Conservation (phyloP, 1,140 invertebrate genomes). For the Bemisia tabaci region DNA sequence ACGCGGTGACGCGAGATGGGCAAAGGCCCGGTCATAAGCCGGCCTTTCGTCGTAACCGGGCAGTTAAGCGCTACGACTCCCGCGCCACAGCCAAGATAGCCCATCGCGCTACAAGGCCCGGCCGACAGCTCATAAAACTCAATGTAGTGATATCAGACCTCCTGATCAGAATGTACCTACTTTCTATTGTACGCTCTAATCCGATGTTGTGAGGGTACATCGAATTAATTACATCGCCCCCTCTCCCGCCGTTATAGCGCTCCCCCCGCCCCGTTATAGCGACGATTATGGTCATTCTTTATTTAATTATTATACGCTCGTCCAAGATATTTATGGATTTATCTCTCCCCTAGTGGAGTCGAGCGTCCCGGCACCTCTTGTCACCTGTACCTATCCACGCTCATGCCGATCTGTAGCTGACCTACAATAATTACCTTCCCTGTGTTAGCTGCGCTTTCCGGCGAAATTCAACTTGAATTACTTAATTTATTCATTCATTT, state of each 20-base stretch:
- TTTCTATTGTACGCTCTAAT: background rate
- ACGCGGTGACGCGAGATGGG: too few species aligned
- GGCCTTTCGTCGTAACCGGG: background rate
- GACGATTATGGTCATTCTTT: background rate
- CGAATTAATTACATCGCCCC: background rate
- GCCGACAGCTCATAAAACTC: background rate
- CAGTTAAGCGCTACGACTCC: background rate
- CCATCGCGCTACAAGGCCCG: too few species aligned
- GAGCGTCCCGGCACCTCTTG: too few species aligned
- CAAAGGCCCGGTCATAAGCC: too few species aligned
- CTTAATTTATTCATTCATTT: too few species aligned
- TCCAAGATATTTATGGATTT: background rate
- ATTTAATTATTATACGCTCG: background rate
- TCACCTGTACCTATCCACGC: too few species aligned
- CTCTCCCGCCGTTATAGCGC: background rate
- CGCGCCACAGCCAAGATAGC: background rate
- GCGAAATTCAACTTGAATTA: too few species aligned
- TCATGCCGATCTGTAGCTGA: too few species aligned
- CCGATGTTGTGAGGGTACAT: background rate
- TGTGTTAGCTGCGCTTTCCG: too few species aligned
- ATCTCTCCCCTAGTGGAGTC: background rate
- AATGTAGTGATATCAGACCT: background rate
- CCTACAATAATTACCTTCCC: too few species aligned
- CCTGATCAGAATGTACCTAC: background rate
- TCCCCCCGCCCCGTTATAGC: background rate